Evolutionary conservation across 2,797 vertebrate species (phyloP), one percentile per base, ranked within the genome.

Genomic region (Eremophila alpestris): DNA sequence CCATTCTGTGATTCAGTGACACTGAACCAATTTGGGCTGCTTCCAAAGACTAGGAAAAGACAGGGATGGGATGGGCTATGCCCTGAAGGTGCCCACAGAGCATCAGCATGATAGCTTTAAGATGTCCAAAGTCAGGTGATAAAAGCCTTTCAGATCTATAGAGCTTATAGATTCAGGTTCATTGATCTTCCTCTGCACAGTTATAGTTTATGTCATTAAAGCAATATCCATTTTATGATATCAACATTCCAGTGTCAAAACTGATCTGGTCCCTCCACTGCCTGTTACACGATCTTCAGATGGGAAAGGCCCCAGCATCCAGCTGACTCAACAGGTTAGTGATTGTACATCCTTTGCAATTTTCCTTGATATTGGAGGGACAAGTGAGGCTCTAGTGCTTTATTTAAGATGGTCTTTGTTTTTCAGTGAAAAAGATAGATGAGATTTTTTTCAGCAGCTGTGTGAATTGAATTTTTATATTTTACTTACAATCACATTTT

Each of bases 221-320:
- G 11, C 19, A 45, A 46, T 76, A 74, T 29, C 38, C 5, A 13
- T 74, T 83, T 59, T 91, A 22, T 85, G 92, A 32, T 87, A 30
- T 48, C 5, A 2, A 88, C 60, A 96, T 95, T 95, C 54, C 93
- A 98, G 98, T 87, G 93, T 92, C 2, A 98, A 98, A 96, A 97
- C 96, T 13, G 98, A 98, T 68, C 97, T 99, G n/a, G 98, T 99
- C 43, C 98, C 98, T 85, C 98, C 98, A 5, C 95, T 99, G 81
- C 98, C 98, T 13, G 98, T 99, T 93, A 99, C 98, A n/a, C 98
- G 98, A 56, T 98, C 98, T 69, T 98, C 98, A 48, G 98, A 99
- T 56, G 93, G 94, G 32, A 98, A 97, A 54, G 97, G 97, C 49
- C 97, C 97, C 49, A 97, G 94, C 62, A 96, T 95, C 32, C 95